Conservation (phyloP, 2,888 invertebrate species). For the Andrena fulva region DNA sequence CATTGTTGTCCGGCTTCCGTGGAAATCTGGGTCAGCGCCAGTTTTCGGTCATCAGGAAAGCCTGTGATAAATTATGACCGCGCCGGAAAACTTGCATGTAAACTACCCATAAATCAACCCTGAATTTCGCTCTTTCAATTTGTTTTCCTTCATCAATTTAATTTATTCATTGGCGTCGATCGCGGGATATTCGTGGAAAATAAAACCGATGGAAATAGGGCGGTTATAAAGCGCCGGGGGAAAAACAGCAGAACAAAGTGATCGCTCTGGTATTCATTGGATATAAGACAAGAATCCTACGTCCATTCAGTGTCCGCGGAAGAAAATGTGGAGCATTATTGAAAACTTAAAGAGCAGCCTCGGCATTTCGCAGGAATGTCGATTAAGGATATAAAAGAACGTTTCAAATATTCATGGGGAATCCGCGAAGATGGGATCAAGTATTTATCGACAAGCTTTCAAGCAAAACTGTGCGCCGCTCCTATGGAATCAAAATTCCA, state of each 20-base stretch:
- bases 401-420: conserved; percentile 6
- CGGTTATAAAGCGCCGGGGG: no score
- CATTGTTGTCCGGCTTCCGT: background rate
- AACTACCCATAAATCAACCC: conserved; percentile 26
- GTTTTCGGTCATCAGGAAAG: background rate
- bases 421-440: background rate
- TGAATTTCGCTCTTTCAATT: background rate
- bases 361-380: background rate
- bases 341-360: background rate
- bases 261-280: background rate
- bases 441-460: background rate
- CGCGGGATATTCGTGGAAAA: background rate
- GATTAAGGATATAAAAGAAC: background rate
- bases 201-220: no score
- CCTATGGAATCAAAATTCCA: background rate
- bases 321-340: background rate
- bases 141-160: background rate
- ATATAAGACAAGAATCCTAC: conserved; percentile 5
- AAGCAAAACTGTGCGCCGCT: background rate
- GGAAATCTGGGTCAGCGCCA: conserved; percentile 14
- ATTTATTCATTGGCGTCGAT: background rate
- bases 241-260: background rate
- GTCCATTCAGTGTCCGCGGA: background rate
- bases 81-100: conserved; percentile 19
- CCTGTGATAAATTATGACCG: conserved; percentile 19